Base-by-base conservation (phyloP, 1,140 invertebrate species). In the Rhagoletis zephyria region DNA sequence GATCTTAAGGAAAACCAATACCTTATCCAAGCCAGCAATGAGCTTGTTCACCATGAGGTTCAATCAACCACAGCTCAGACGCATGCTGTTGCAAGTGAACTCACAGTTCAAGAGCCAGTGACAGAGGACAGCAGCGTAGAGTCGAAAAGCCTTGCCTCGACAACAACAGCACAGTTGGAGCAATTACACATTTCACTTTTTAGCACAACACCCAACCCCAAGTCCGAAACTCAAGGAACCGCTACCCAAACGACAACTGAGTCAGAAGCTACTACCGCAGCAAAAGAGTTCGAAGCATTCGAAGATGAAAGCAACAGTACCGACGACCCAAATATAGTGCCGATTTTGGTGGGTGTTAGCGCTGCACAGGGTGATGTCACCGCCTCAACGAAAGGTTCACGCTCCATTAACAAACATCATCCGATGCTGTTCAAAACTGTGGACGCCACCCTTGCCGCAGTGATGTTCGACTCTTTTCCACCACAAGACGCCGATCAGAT, bases 401-500 rank as follows among this genome's bases (percentile, higher is more conserved):
- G 85, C 14, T 88, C 87, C 19, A 77, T 88, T 45, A 70, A 65
- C 14, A 65, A 81, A 19, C 74, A 81, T 81, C 74, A 81, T n/a
- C 19, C 74, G 30, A 81, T 81, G 74, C 45, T 81, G 45, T 19
- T 81, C 7, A 81, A 59, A 85, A 61, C 10, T 14, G 65, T 65
- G n/a, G 85, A 87, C 48, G 87, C 67, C n/a, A 67, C 70, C n/a
- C 19, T 19, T 9, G 92, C 90, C 3, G 91, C 91, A 14, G 91
- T 90, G 7, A 89, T 91, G 0, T 89, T 92, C 0, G 91, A 91
- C 14, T 89, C 90, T 16, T 92, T 90, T 88, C 91, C 91, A 0
- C 91, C 91, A 0, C 91, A 91, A 90, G 87, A 88, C 60, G 87
- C 90, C 5, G 91, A 88, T 0, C 91, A 90, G 89, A 90, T n/a